Conservation (phyloP, 1,140 invertebrate species). For the Arctopsyche grandis region DNA sequence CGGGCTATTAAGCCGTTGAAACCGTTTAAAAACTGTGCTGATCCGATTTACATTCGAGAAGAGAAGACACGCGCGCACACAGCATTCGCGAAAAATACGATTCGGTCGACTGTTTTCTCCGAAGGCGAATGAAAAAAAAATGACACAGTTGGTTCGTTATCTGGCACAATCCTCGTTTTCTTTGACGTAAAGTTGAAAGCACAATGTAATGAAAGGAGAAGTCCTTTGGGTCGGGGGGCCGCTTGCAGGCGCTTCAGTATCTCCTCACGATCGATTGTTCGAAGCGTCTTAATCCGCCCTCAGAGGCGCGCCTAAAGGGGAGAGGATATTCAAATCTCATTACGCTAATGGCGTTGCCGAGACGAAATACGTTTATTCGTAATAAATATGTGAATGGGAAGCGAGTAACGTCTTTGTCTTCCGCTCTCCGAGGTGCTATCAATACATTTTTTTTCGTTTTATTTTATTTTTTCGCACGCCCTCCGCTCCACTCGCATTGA, state of each 20-base stretch:
- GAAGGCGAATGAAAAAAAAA: neutral
- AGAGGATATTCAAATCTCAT: conserved; percentile 48
- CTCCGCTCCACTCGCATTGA: neutral
- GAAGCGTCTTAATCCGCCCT: conserved; percentile 11
- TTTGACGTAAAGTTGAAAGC: conserved; percentile 33
- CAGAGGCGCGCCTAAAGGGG: neutral
- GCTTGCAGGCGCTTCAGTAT: neutral
- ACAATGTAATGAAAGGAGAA: conserved; percentile 27
- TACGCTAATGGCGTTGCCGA: conserved; percentile 45
- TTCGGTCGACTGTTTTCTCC: too few relatives aligned
- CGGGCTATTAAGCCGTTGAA: too few relatives aligned
- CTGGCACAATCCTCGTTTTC: conserved; percentile 31
- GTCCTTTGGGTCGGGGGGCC: neutral
- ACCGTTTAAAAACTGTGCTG: neutral
- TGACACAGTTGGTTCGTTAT: conserved; percentile 23
- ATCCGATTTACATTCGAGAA: neutral
- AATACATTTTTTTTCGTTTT: conserved; percentile 23
- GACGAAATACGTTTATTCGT: conserved; percentile 41
- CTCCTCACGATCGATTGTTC: neutral
- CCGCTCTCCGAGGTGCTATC: conserved; percentile 12
- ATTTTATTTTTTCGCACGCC: neutral
- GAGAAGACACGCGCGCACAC: neutral
- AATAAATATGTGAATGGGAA: conserved; percentile 38
- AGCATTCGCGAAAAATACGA: neutral
- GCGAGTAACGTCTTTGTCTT: conserved; percentile 26